Evolutionary conservation across 2,888 invertebrate genomes (phyloP), one percentile per base, ranked within the genome.

Genomic region (Brenthis hecate): DNA sequence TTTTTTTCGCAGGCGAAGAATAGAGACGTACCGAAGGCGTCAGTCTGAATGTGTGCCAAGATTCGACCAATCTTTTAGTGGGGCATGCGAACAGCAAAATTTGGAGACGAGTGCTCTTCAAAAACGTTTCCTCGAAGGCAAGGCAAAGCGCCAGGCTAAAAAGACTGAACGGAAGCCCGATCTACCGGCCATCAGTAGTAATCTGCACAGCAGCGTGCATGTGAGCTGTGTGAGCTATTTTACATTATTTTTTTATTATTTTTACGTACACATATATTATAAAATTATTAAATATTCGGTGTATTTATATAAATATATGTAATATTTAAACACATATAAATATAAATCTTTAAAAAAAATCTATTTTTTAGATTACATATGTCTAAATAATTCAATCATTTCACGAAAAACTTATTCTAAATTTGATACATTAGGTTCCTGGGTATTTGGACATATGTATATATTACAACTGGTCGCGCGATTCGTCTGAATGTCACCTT

Each of bases 61-160:
- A 73, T 98, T 96, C 91, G 97, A 97, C 85, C 97, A 97, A 85
- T 96, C 97, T 74, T 96, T 97, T 88, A 96, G 94, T 84, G 97
- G 97, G 54, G 94, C 96, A 72, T 97, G 97, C 92, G 98, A 98
- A 83, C 98, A 98, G 85, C 97, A 98, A 86, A 95, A 96, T 79
- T 95, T 98, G 90, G 98, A 98, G 87, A 98, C 98, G 51, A 94
- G 96, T 77, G 95, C 97, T 75, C 94, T 98, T 73, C 97, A 97
- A 87, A 98, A 98, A 89, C 95, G 97, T 74, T 98, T 96, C 89
- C 94, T 98, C 79, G 98, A 98, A 90, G 96, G 96, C 85, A 98
- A 98, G 88, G 96, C 97, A 76, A 98, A 98, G 89, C 94, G 96
- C 78, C 96, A 96, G 76, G 96, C 96, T 71, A 98, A 98, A 91